phyloP scores from a whole-genome alignment of 37 sponge, comb jelly and placozoan genomes.

The Theonella swinhoei region DNA sequence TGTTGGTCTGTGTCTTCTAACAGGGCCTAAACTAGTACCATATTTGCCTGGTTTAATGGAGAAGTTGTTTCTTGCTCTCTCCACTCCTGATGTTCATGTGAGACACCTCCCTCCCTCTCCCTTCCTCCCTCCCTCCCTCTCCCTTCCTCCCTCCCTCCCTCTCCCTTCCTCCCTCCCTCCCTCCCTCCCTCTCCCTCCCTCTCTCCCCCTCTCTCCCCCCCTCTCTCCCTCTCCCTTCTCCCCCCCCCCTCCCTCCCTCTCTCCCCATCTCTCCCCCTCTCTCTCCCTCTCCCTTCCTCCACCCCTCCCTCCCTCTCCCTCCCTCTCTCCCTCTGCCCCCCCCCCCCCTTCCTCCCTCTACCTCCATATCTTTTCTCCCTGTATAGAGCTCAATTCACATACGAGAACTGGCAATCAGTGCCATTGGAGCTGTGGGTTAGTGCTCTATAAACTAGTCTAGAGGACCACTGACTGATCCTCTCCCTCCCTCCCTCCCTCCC shows the following conservation, averaged over 20 bases:
- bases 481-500: no score
- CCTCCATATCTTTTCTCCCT: no score
- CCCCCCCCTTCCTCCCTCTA: no score
- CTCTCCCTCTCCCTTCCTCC: no score
- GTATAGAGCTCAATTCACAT: slow-evolving; percentile 38
- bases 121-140: background rate
- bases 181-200: no score
- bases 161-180: background rate
- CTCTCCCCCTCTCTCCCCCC: background rate
- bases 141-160: no score
- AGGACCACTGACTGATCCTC: background rate
- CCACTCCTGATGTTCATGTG: slow-evolving; percentile 29
- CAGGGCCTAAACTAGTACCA: slow-evolving; percentile 57
- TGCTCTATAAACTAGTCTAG: background rate
- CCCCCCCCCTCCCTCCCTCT: no score
- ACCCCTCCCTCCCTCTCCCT: no score
- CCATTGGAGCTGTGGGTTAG: slow-evolving; percentile 86
- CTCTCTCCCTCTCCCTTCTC: background rate
- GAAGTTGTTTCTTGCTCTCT: slow-evolving; percentile 47
- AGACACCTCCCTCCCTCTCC: background rate
- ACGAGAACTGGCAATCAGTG: slow-evolving; percentile 86
- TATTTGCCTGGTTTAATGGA: slow-evolving; percentile 80
- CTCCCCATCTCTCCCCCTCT: no score
- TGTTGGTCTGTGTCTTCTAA: background rate
- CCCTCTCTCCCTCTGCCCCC: no score